Base-by-base conservation (phyloP, 2,888 invertebrate species). In the Tridacna crocea region DNA sequence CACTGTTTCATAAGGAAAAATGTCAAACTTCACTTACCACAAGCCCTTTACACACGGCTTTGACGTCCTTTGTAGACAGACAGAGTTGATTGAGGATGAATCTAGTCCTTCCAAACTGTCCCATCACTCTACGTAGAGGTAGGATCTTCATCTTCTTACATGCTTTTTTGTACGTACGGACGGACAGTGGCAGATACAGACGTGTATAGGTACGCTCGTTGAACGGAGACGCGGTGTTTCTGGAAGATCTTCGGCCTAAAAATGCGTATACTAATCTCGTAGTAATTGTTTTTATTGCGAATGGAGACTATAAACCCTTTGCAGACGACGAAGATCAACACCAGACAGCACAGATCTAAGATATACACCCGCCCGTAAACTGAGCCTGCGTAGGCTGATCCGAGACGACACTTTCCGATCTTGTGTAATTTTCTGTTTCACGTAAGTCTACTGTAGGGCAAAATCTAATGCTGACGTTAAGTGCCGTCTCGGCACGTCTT, bases 1-100 rank as follows among this genome's bases (percentile, higher is more conserved):
- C 36, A 36, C 8, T 36, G 36, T 8, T 2, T 4, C 36, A 36
- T 2, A 36, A 36, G 36, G 8, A 36, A 8, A 36, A 36, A 8
- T 36, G 36, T 36, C 8, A 36, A 36, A 66, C 11, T 24, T n/a
- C 19, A 51, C 85, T 72, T 76, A 90, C 90, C 83, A 83, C 48
- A 17, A 91, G 80, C 8, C 88, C 88, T 77, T 83, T 87, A 72
- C 90, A 91, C 13, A 81, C 75, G 17, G 90, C 90, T 55, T 85
- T 84, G 63, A 91, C 78, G 58, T 90, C 91, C 19, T 68, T 58
- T 0, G 82, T 26, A 2, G 89, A 81, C 68, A 91, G 66, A 60
- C 85, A 87, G 36, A 88, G 81, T 68, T 91, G 85, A 22, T 82
- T 82, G 58, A 91, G 82, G 36, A 87, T 83, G 22, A 90, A 80